Base-by-base conservation (phyloP, 2,888 invertebrate genomes). In the Anaspis maculata region DNA sequence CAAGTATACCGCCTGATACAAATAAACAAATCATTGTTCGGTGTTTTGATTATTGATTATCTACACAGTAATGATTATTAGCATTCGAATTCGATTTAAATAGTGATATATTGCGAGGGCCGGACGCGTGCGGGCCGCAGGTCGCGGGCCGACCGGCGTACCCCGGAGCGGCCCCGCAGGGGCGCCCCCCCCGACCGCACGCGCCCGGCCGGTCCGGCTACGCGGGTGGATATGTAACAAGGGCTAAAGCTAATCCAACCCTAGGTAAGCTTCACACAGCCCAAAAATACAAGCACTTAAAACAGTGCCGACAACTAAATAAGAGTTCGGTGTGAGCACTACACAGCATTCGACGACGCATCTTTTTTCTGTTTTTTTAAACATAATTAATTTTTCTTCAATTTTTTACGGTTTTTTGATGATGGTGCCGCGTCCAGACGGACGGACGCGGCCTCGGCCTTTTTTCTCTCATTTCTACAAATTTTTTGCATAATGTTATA, bases 281-380 rank as follows among this genome's bases (percentile, higher is more conserved):
- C 71, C 73, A 70, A 70, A 72, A 72, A 66, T 64, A 72, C 68
- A 72, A 74, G 74, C 75, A 74, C 75, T 74, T 74, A 74, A 74
- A 74, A 74, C 74, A 75, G 74, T 74, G 75, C 74, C 70, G 67
- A 70, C 67, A 68, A 68, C 63, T 66, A 67, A 67, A 30, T 24
- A 27, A 66, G 59, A 64, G 67, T 66, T 68, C 61, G 61, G 63
- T 61, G 61, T 66, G 65, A 64, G 64, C 64, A 64, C 62, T 62
- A 62, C 61, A 62, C 63, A 61, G 62, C 64, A 52, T 54, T 50
- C 48, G 44, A 44, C 42, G 40, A 41, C 49, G 48, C 45, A 44
- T 41, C 32, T n/a, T n/a, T n/a, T n/a, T n/a, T n/a, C n/a, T n/a
- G n/a, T n/a, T n/a, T n/a, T n/a, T n/a, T n/a, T n/a, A n/a, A n/a